Evolutionary conservation across 2,797 vertebrate genomes (phyloP).

Genomic region (Phataginus tetradactyla): DNA sequence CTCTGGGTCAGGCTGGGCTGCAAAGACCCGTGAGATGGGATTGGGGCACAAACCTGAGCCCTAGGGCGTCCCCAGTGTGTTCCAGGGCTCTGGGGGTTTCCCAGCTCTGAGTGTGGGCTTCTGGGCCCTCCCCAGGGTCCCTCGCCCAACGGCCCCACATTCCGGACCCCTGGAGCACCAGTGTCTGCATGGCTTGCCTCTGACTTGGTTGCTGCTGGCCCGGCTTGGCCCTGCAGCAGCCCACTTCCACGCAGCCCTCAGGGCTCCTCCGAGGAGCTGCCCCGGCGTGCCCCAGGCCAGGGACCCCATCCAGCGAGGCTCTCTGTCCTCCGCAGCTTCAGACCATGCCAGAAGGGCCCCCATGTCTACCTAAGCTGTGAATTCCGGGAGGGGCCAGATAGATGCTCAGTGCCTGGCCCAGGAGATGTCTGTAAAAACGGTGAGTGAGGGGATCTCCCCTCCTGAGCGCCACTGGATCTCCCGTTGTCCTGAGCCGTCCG

Average conservation of each 20-base stretch:
- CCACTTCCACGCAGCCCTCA: neutral
- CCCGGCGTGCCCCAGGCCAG: neutral
- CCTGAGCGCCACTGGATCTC: neutral
- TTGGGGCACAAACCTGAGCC: rapidly evolving
- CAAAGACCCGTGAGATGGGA: rapidly evolving
- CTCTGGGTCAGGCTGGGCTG: neutral
- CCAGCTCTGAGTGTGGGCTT: rapidly evolving
- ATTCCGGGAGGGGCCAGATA: neutral
- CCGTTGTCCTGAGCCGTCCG: neutral
- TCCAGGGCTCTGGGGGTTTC: neutral
- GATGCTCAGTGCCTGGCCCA: neutral
- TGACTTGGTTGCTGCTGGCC: neutral
- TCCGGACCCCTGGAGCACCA: neutral
- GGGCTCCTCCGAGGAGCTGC: neutral
- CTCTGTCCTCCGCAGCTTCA: too few relatives aligned
- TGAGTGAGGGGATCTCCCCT: rapidly evolving
- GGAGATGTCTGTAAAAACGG: too few relatives aligned
- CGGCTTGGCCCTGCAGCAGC: neutral
- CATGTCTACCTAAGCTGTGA: neutral
- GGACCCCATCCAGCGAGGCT: neutral
- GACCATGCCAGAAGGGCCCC: neutral
- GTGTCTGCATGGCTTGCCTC: neutral
- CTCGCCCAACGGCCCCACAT: neutral
- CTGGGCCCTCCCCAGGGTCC: neutral
- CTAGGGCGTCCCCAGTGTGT: rapidly evolving